phyloP scores from a whole-genome alignment of 2,888 invertebrate genomes.

The Tetragonisca angustula region DNA sequence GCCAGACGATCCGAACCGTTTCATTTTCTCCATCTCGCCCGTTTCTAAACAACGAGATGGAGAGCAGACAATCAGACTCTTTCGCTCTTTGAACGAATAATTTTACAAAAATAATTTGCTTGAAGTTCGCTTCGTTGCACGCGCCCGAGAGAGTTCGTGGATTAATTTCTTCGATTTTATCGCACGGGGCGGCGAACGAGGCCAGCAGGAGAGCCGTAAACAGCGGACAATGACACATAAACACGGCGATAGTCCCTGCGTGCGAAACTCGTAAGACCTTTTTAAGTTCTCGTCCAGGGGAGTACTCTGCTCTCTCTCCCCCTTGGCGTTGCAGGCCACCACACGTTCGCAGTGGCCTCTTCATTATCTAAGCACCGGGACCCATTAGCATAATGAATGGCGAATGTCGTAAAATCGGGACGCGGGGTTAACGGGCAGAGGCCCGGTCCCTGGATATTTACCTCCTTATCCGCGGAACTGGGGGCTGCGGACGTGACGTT shows the following conservation, averaged over 20 bases:
- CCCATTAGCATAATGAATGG: constrained; percentile 53
- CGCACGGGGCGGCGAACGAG: background rate
- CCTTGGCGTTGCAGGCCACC: background rate
- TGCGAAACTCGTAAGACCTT: constrained; percentile 9
- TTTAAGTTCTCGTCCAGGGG: no score
- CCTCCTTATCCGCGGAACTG: constrained; percentile 39
- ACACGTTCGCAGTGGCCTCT: constrained; percentile 35
- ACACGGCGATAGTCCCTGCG: constrained; percentile 42
- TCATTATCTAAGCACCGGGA: constrained; percentile 44
- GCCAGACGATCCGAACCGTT: background rate
- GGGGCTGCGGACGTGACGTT: constrained; percentile 11
- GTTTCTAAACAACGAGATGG: background rate
- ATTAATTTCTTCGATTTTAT: constrained; percentile 31
- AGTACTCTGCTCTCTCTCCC: no score
- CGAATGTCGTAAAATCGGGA: constrained; percentile 54
- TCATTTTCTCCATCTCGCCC: no score
- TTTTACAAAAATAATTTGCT: constrained; percentile 1
- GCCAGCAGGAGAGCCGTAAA: constrained; percentile 36
- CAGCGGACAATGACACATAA: constrained; percentile 42
- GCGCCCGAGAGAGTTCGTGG: background rate
- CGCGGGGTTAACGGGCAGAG: constrained; percentile 48
- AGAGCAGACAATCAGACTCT: background rate
- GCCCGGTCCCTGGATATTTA: constrained; percentile 25
- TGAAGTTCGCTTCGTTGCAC: constrained; percentile 14
- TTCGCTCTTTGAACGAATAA: background rate